phyloP scores from a whole-genome alignment of 2,888 invertebrate species.

The Arctia plantaginis region DNA sequence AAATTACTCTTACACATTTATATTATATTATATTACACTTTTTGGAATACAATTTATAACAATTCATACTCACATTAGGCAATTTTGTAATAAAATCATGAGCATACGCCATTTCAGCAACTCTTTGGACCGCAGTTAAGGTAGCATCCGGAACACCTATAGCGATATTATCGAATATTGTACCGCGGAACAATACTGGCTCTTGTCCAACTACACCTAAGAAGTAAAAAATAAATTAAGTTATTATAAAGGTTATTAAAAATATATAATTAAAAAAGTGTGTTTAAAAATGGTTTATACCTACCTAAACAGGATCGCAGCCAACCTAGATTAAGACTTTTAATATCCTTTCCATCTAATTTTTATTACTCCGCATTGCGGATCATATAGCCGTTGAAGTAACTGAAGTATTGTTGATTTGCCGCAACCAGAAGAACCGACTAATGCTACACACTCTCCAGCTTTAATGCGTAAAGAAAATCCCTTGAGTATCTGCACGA shows the following conservation, averaged over 20 bases:
- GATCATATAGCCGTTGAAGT: constrained; percentile 91
- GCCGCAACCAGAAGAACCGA: constrained; percentile 92
- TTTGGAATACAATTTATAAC: background rate
- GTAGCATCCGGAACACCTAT: constrained; percentile 90
- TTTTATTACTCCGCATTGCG: constrained; percentile 84
- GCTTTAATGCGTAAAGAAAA: constrained; percentile 88
- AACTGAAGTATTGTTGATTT: constrained; percentile 93
- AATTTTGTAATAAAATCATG: constrained; percentile 91
- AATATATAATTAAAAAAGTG: background rate
- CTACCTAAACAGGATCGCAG: constrained; percentile 91
- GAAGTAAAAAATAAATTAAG: background rate
- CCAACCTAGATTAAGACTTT: constrained; percentile 90
- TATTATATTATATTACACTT: background rate
- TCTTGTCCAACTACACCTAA: constrained; percentile 94
- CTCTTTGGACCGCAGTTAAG: constrained; percentile 89
- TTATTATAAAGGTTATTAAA: background rate
- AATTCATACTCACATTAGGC: constrained; percentile 86
- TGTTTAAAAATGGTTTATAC: constrained; percentile 16
- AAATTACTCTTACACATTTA: background rate
- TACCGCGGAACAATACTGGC: constrained; percentile 93
- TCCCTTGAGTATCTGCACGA: constrained; percentile 88
- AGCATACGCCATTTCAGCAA: constrained; percentile 91
- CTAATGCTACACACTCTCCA: constrained; percentile 91
- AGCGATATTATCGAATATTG: constrained; percentile 89
- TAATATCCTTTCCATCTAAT: constrained; percentile 89